Evolutionary conservation across 2,113 vertebrate genomes (phyloP).

Genomic region (Rhinogobius similis): DNA sequence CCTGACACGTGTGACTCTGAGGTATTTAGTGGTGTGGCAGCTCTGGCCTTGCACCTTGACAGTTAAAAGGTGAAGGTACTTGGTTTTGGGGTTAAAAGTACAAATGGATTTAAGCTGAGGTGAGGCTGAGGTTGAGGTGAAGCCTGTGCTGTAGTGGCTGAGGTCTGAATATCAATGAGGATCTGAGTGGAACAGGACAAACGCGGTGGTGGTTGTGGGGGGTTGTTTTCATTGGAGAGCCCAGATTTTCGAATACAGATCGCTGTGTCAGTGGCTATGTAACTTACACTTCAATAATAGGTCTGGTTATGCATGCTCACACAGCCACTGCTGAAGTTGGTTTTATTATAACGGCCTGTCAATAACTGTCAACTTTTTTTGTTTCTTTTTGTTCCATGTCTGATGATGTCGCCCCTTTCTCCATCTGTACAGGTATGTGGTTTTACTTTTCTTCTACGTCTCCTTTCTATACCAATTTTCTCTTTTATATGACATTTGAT

Average conservation of each 20-base stretch:
- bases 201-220: slow-evolving; percentile 23
- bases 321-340: slow-evolving; percentile 14
- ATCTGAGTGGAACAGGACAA: slow-evolving; percentile 8
- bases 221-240: slow-evolving; percentile 47
- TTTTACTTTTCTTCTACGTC: slow-evolving; percentile 10
- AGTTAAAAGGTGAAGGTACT: not conserved
- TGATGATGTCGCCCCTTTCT: slow-evolving; percentile 14
- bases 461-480: not conserved
- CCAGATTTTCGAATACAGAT: slow-evolving; percentile 30
- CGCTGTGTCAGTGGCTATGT: slow-evolving; percentile 23
- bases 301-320: slow-evolving; percentile 29
- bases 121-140: slow-evolving; percentile 16
- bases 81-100: slow-evolving; percentile 6
- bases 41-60: not conserved
- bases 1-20: not conserved
- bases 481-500: too few relatives aligned
- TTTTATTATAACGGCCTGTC: slow-evolving; percentile 21
- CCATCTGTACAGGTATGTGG: slow-evolving; percentile 59
- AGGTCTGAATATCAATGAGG: slow-evolving; percentile 6
- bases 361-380: slow-evolving; percentile 15
- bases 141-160: slow-evolving; percentile 20
- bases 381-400: slow-evolving; percentile 17
- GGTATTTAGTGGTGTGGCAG: not conserved
- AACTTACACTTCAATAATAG: slow-evolving; percentile 5
- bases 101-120: slow-evolving; percentile 12